A percentile compares a stretch with the other conserved stretches of the same genome.
Conservation (phyloP, 2,797 vertebrate genomes). For the Choloepus didactylus region DNA sequence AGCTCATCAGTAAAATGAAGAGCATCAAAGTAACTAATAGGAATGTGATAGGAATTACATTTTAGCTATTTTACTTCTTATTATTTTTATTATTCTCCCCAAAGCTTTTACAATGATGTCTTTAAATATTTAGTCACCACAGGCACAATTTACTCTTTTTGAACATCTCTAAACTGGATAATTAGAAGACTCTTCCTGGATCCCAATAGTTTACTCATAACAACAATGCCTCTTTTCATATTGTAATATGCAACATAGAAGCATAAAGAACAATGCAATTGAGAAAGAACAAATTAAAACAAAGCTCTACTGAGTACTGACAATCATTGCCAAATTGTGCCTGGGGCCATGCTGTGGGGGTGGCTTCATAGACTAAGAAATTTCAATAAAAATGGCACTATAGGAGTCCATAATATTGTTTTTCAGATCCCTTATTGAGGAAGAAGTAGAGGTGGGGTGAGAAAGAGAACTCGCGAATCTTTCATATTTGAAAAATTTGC, state of each 20-base stretch:
- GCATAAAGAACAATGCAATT: background rate
- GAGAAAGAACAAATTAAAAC: slow-evolving; percentile 10
- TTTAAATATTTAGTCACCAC: slow-evolving; percentile 15
- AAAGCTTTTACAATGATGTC: background rate
- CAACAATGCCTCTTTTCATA: background rate
- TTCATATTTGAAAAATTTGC: background rate
- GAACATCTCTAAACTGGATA: background rate
- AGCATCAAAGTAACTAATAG: background rate
- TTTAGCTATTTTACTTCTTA: background rate
- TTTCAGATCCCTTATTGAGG: background rate
- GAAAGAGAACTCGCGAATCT: background rate
- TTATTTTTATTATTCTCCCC: background rate
- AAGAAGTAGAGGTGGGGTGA: background rate
- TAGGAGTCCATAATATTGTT: background rate
- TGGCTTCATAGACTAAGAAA: background rate
- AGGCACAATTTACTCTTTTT: background rate
- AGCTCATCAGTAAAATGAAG: background rate
- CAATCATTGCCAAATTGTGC: background rate
- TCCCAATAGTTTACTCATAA: background rate
- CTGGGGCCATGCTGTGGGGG: background rate
- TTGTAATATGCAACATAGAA: background rate
- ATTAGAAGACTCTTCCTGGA: background rate
- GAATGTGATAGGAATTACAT: background rate
- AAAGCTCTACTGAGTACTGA: background rate
- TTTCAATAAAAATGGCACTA: background rate